Base-by-base conservation (phyloP, 2,888 invertebrate genomes). In the Drosophila nigricruria region DNA sequence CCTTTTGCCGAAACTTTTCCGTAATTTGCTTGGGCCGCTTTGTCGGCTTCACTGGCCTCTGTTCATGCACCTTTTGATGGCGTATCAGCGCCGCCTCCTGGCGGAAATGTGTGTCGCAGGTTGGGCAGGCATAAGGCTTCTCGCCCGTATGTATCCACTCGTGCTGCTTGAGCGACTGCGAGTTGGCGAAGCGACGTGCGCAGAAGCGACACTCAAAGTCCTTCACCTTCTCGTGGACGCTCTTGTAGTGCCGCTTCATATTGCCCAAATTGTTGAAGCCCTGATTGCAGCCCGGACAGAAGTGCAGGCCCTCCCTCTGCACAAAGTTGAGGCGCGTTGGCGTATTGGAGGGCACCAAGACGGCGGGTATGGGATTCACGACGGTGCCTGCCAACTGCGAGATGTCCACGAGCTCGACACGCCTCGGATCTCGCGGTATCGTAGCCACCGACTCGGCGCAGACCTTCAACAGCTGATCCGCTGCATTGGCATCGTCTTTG, bases 141-240 rank as follows among this genome's bases (percentile, higher is more conserved):
- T 92, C 92, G 0, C 92, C 92, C 0, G 92, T 92, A 40, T 92
- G 92, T 3, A 92, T 92, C 92, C 92, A 92, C 70, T 92, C 91
- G 59, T 92, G 92, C 64, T 92, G 92, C 59, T 92, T 92, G 0
- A 92, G 74, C 0, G 92, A 92, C 58, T 92, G 92, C 0, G 92
- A 91, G 73, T 92, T 92, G 10, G 92, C 92, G 61, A 92, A 92
- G 2, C 91, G 90, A 23, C 91, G 90, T 1, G 91, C 81, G 66
- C 92, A 92, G 62, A 83, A 91, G 6, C 91, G 88, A 52, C 92
- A 92, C 27, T 88, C 90, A 45, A 91, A 92, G 36, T 92, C 91
- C 57, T 92, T 92, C 2, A 92, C 92, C 53, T 92, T 92, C 60
- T 92, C 91, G 49, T 92, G 92, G 2, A 92, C 91, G 56, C 91